These are phyloP conservation scores for Tokudaia muenninki DNA, from an alignment of 2,797 vertebrate species.

Conservation along the genomic window DNA sequence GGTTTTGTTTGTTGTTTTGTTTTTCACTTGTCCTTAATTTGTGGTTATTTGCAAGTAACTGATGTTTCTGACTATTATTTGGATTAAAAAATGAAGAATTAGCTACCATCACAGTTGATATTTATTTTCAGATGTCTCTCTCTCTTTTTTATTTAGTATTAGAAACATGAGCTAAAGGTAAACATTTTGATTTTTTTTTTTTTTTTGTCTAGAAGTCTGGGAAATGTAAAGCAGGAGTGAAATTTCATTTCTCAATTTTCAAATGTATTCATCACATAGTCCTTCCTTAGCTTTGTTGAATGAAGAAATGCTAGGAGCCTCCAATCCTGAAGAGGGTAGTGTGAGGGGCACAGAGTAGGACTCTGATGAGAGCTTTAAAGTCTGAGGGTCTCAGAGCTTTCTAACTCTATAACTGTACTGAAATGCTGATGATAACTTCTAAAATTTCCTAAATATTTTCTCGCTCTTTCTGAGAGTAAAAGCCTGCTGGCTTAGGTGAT, in stretches of 20 bases:
- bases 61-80: not conserved
- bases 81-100: not conserved
- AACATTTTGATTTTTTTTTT: not conserved
- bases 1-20: not conserved
- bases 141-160: not conserved
- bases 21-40: not conserved
- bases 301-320: not conserved
- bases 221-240: not conserved
- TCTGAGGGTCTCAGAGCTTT: too few relatives aligned
- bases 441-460: too few relatives aligned
- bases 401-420: too few relatives aligned
- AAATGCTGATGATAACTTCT: too few relatives aligned
- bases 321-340: too few relatives aligned
- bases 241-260: not conserved
- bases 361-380: too few relatives aligned
- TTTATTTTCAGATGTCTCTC: not conserved
- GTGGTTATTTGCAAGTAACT: not conserved
- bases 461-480: too few relatives aligned
- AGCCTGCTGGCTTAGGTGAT: too few relatives aligned
- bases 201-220: not conserved
- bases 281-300: too few relatives aligned
- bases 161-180: not conserved
- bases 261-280: not conserved
- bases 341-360: too few relatives aligned
- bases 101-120: not conserved